These are phyloP conservation scores for Parasteatoda tepidariorum DNA, from an alignment of 1,140 invertebrate genomes.

Conservation along the genomic window DNA sequence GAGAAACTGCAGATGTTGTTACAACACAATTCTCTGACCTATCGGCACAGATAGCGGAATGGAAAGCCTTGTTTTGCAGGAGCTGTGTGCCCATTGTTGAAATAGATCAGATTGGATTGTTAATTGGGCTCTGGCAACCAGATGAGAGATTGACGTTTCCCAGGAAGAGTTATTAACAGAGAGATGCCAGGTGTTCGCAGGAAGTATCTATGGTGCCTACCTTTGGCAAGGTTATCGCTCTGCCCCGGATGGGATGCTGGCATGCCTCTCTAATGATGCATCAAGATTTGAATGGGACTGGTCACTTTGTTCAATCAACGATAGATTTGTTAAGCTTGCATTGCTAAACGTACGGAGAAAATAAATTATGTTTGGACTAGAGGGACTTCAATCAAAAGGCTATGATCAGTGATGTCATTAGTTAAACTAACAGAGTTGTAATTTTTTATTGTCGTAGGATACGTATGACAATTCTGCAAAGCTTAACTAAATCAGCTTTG, in stretches of 20 bases:
- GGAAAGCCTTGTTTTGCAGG: neutral
- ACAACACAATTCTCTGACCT: constrained; percentile 42
- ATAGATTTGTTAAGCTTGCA: too few relatives aligned
- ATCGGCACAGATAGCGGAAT: constrained; percentile 37
- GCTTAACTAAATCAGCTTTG: too few relatives aligned
- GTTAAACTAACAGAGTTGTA: too few relatives aligned
- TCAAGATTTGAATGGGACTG: neutral
- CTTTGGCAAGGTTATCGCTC: constrained; percentile 23
- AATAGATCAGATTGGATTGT: constrained; percentile 51
- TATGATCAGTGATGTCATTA: too few relatives aligned
- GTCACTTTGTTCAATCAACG: neutral
- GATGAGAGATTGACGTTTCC: constrained; percentile 46
- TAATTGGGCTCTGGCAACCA: constrained; percentile 50
- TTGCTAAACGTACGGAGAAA: too few relatives aligned
- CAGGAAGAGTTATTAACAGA: constrained; percentile 46
- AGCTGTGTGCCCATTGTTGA: constrained; percentile 22
- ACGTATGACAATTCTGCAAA: too few relatives aligned
- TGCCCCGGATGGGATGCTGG: neutral
- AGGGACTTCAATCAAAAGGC: too few relatives aligned
- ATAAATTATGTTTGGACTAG: too few relatives aligned
- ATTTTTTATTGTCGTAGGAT: too few relatives aligned
- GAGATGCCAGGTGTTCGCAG: constrained; percentile 37
- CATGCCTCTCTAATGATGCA: neutral
- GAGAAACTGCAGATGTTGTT: constrained; percentile 54
- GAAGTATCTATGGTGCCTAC: neutral